These are phyloP conservation scores for Odontocolon sp. DNA, from an alignment of 2,888 invertebrate species.

Conservation along the genomic window DNA sequence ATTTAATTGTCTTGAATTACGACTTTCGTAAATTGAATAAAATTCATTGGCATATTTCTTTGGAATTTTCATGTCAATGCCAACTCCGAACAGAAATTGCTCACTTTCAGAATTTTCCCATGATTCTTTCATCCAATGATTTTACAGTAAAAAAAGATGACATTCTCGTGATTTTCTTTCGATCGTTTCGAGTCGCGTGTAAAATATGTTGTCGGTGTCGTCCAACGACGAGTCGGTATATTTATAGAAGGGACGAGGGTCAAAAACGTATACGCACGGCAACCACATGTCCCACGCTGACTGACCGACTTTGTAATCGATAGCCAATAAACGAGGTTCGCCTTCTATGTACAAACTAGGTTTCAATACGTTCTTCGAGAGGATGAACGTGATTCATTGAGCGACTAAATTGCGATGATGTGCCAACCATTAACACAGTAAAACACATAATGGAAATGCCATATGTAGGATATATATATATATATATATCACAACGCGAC, in stretches of 20 bases:
- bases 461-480: neutral
- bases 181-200: slow-evolving; percentile 3
- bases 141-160: neutral
- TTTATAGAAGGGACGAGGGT: slow-evolving; percentile 54
- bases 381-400: slow-evolving; percentile 41
- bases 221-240: slow-evolving; percentile 23
- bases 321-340: slow-evolving; percentile 55
- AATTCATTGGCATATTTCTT: neutral
- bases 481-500: too few species aligned
- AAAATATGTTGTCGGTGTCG: slow-evolving; percentile 12
- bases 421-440: neutral
- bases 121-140: neutral
- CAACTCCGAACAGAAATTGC: neutral
- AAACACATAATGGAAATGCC: neutral
- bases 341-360: slow-evolving; percentile 44
- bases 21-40: neutral
- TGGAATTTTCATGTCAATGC: neutral
- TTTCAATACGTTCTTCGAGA: slow-evolving; percentile 10
- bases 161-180: neutral
- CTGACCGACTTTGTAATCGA: slow-evolving; percentile 55
- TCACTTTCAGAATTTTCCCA: slow-evolving; percentile 3
- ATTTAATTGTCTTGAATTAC: neutral
- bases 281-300: slow-evolving; percentile 35
- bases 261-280: slow-evolving; percentile 35
- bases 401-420: neutral